Evolutionary conservation across 2,113 vertebrate genomes (phyloP).

Genomic region (Dinomys branickii): DNA sequence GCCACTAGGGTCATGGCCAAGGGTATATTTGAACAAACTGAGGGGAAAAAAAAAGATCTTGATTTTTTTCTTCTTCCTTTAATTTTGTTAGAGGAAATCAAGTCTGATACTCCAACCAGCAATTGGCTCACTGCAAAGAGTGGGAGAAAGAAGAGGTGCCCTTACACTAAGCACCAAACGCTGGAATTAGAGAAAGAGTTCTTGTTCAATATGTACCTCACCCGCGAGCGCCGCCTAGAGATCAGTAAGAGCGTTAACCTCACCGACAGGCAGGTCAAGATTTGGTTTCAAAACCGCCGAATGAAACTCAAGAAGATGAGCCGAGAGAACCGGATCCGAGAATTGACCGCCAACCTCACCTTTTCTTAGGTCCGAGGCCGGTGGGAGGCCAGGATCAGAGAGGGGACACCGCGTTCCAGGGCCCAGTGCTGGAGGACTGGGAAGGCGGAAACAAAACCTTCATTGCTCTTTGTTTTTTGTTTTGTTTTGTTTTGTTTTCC

Average conservation of each 20-base stretch:
- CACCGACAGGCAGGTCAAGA: conserved; percentile 99
- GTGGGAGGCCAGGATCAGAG: conserved; percentile 79
- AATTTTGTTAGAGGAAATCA: conserved; percentile 94
- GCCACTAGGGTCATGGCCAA: conserved; percentile 88
- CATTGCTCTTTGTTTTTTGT: conserved; percentile 85
- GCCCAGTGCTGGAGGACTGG: conserved; percentile 87
- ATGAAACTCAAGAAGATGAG: conserved; percentile 99
- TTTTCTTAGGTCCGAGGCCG: conserved; percentile 93
- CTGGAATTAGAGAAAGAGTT: conserved; percentile 99
- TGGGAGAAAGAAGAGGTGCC: conserved; percentile 99
- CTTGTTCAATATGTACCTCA: conserved; percentile 99
- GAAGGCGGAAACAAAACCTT: conserved; percentile 83
- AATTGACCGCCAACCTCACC: conserved; percentile 99
- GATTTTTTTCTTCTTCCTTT: conserved; percentile 87
- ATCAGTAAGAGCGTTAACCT: conserved; percentile 99
- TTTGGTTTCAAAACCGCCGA: conserved; percentile 99
- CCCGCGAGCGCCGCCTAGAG: conserved; percentile 99
- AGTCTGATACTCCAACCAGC: conserved; percentile 94
- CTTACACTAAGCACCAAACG: conserved; percentile 99
- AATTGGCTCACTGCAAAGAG: conserved; percentile 99
- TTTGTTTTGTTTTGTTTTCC: conserved; percentile 85
- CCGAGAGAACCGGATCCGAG: conserved; percentile 98
- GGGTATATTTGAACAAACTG: conserved; percentile 85
- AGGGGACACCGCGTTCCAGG: conserved; percentile 83
- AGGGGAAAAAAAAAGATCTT: conserved; percentile 81